Evolutionary conservation across 1,140 invertebrate genomes (phyloP), one percentile per base, ranked within the genome.

Genomic region (Ganaspis sp.): DNA sequence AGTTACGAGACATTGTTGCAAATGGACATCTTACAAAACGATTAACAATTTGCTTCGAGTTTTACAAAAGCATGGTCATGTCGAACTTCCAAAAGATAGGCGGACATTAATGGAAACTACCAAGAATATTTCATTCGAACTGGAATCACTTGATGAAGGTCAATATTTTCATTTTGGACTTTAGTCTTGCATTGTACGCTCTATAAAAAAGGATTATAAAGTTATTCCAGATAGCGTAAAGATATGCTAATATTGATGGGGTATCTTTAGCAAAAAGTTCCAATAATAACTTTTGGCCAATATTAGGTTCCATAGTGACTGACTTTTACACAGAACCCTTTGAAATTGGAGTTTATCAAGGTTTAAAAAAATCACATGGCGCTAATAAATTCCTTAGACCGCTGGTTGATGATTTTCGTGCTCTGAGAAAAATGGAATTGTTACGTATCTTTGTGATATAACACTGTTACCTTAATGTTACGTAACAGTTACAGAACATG

Each of bases 221-320:
- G 42, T 29, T 26, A 23, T 26, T 69, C 26, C 54, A 38, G 19
- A 69, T 5, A 29, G n/a, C 17, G 42, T 75, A 15, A 37, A 72
- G 64, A 45, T 78, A 76, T 53, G 19, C 76, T 29, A 69, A 75
- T 73, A 45, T 42, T 54, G 80, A 80, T 70, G 80, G 77, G 3
- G 17, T 79, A 26, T 54, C 77, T 34, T 23, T 83, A 34, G 53
- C 58, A 21, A 79, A 81, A 53, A 72, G 71, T 29, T 78, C 73
- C 42, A 37, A n/a, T 3, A 80, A 71, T 78, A 75, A 78, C 45
- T 73, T 83, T 73, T 81, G 70, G 77, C 77, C 82, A 23, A 73
- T 83, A 38, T 69, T 83, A 70, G 72, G 6, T 21, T 69, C 72
- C 19, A 76, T 83, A 37, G 49, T 72, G 12, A 29, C 37, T 38